Percentiles rank a stretch among this genome's conserved stretches.
phyloP scores from a whole-genome alignment of 1,140 invertebrate genomes.

The Argopecten irradians region DNA sequence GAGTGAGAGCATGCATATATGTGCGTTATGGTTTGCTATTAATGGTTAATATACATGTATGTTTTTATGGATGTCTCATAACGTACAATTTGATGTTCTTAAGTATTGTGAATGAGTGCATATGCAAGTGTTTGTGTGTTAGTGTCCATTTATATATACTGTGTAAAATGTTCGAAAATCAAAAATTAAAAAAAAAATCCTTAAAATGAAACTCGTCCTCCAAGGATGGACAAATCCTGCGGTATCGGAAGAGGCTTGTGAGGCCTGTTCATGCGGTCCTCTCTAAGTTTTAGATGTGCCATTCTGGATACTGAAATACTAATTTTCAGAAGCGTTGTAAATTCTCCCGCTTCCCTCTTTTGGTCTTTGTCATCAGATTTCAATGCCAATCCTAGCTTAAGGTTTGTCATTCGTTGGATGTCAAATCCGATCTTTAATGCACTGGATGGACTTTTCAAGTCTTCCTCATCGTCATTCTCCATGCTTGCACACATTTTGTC shows the following conservation, averaged over 20 bases:
- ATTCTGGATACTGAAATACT: neutral
- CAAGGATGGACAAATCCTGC: neutral
- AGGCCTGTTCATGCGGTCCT: neutral
- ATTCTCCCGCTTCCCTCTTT: neutral
- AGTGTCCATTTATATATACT: too few relatives aligned
- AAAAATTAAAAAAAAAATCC: too few relatives aligned
- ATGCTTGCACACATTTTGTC: neutral
- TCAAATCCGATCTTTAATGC: slow-evolving; percentile 12
- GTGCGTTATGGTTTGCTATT: too few relatives aligned
- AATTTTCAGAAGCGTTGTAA: neutral
- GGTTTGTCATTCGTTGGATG: neutral
- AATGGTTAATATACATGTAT: too few relatives aligned
- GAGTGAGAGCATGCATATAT: too few relatives aligned
- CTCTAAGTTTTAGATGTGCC: neutral
- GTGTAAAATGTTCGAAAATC: too few relatives aligned
- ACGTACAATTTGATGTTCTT: too few relatives aligned
- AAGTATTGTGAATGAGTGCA: too few relatives aligned
- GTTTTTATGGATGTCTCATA: too few relatives aligned
- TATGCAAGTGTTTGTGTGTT: too few relatives aligned
- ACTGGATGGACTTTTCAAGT: neutral
- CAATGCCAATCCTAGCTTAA: neutral
- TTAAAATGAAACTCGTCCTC: neutral
- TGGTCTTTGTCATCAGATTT: neutral
- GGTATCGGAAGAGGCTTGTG: neutral
- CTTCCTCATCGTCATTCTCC: neutral